A percentile compares a stretch with the other conserved stretches of the same genome.
Evolutionary conservation across 2,113 vertebrate genomes (phyloP).

Genomic region (Zosterops japonicus): DNA sequence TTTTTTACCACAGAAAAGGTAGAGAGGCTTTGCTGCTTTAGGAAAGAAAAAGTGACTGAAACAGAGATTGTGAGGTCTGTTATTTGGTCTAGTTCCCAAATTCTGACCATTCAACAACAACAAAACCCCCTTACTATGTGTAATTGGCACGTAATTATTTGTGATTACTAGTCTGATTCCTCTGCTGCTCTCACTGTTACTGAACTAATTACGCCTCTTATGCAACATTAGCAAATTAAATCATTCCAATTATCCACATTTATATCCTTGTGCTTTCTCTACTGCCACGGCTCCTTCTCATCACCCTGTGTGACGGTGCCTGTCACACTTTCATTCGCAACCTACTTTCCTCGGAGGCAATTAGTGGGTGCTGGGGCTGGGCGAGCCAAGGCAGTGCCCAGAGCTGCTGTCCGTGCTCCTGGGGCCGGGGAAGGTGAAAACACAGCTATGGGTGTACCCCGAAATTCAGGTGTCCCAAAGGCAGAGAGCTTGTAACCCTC

Average conservation of each 20-base stretch:
- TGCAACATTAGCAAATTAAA: constrained; percentile 73
- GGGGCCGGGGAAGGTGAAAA: fast-evolving
- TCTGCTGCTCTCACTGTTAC: constrained; percentile 64
- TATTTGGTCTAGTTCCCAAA: constrained; percentile 49
- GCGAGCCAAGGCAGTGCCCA: not conserved
- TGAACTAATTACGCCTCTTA: constrained; percentile 70
- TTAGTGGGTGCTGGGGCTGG: not conserved
- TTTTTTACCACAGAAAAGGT: constrained; percentile 14
- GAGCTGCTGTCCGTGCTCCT: fast-evolving
- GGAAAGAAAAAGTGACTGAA: constrained; percentile 23
- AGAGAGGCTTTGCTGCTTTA: not conserved
- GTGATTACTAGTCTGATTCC: constrained; percentile 66
- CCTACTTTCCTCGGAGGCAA: constrained; percentile 11
- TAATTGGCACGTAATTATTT: constrained; percentile 69
- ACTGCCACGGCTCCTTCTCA: constrained; percentile 23
- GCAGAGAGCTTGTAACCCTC: not conserved
- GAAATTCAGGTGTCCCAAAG: fast-evolving
- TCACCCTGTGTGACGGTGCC: constrained; percentile 12
- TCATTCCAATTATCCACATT: constrained; percentile 66
- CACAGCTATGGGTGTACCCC: fast-evolving
- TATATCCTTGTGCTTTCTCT: constrained; percentile 55
- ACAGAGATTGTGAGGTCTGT: constrained; percentile 26
- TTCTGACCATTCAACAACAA: constrained; percentile 51
- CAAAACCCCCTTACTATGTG: constrained; percentile 46
- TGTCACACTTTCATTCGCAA: constrained; percentile 15